Evolutionary conservation across 2,113 vertebrate genomes (phyloP).

Genomic region (Ammodramus savannarum): DNA sequence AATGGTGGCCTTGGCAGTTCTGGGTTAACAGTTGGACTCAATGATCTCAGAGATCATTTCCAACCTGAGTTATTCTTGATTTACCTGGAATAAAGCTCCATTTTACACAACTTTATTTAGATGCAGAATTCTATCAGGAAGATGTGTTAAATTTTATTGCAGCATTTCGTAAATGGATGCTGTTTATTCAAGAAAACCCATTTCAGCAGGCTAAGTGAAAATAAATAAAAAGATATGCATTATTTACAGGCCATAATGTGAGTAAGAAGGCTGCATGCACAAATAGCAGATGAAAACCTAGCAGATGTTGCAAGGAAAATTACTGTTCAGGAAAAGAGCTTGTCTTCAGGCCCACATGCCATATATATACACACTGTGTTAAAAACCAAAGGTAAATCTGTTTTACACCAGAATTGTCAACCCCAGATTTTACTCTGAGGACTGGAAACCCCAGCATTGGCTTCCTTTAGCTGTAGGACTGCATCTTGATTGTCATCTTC

Average conservation of each 20-base stretch:
- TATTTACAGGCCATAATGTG: constrained; percentile 36
- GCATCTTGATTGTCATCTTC: not conserved
- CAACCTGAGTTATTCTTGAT: not conserved
- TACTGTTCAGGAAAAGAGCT: not conserved
- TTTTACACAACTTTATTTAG: not conserved
- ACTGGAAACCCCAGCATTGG: fast-evolving
- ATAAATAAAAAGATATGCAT: constrained; percentile 48
- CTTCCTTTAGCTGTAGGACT: not conserved
- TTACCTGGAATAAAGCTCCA: not conserved
- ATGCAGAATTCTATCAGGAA: not conserved
- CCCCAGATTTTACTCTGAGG: not conserved
- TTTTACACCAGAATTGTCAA: not conserved
- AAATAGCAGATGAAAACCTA: constrained; percentile 12
- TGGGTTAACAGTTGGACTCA: not conserved
- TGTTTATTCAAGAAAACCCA: constrained; percentile 32
- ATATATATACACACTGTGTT: not conserved
- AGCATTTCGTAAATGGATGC: constrained; percentile 17
- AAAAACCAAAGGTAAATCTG: not conserved
- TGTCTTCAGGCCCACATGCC: not conserved
- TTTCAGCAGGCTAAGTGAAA: constrained; percentile 43
- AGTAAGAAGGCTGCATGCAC: not conserved
- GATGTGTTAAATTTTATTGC: constrained; percentile 19
- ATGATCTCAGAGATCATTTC: not conserved
- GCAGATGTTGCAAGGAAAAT: constrained; percentile 12
- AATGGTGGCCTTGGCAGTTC: not conserved